Evolutionary conservation across 2,888 invertebrate species (phyloP).

Genomic region (Hydrotaea diabolus): DNA sequence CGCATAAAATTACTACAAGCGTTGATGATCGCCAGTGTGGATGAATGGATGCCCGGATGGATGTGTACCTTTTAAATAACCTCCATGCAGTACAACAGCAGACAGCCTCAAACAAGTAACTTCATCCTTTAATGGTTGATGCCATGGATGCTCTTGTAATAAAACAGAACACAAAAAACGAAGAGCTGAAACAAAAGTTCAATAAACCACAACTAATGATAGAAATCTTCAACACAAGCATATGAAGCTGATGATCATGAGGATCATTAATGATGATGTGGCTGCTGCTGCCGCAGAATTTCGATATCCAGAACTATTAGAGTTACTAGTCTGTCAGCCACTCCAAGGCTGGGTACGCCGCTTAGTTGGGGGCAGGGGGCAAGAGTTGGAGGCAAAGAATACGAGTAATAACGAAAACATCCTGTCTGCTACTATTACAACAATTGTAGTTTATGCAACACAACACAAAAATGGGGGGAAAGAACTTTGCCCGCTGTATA

Average conservation of each 20-base stretch:
- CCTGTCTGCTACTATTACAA: slow-evolving; percentile 19
- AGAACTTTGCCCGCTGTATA: not conserved
- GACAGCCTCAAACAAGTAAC: not conserved
- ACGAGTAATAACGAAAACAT: not conserved
- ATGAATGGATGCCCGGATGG: not conserved
- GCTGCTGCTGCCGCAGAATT: not conserved
- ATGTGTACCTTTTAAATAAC: slow-evolving; percentile 25
- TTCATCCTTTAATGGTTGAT: not conserved
- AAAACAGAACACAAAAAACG: not conserved
- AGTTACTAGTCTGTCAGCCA: not conserved
- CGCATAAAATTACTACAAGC: not conserved
- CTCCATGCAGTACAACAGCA: not conserved
- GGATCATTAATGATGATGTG: not conserved
- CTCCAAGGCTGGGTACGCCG: not conserved
- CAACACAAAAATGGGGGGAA: not conserved
- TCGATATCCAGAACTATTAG: slow-evolving; percentile 21
- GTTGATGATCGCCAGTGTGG: not conserved
- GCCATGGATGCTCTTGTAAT: not conserved
- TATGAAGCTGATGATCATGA: not conserved
- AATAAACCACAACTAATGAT: slow-evolving; percentile 29
- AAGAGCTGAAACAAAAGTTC: not conserved
- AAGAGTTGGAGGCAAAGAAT: slow-evolving; percentile 11
- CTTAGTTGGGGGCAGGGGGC: not conserved
- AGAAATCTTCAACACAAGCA: slow-evolving; percentile 20
- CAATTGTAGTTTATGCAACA: slow-evolving; percentile 9